Evolutionary conservation across 2,888 invertebrate species (phyloP), one percentile per base, ranked within the genome.

Genomic region (Diaprepes abbreviatus): DNA sequence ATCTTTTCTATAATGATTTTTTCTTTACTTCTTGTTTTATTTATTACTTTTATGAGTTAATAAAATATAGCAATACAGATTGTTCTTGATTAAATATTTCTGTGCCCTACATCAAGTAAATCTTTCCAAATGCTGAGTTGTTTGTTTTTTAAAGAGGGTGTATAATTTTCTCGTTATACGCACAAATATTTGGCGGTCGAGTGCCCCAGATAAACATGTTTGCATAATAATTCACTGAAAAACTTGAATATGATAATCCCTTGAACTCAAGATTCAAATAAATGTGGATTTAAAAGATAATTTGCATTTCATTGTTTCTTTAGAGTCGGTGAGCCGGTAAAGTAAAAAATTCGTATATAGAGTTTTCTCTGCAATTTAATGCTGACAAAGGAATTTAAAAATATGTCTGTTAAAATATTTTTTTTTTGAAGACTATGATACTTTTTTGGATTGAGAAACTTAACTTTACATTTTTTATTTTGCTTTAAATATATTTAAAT

Each of bases 191-290:
- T 50, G 28, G 48, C 48, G 48, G 48, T 28, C 48, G 48, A 50
- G 48, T 14, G 12, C 7, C 21, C 31, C 24, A 50, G 28, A 50
- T 50, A 50, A 50, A 50, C 28, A 50, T 28, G 48, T 59, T 59
- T 59, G 43, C 45, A 59, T 59, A 59, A 59, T 43, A 59, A 59
- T 59, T 59, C 45, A 45, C 28, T 59, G 43, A 59, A 59, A 24
- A 45, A 59, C 59, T 59, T 40, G 28, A 59, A 59, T 59, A 59
- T 59, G 59, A 59, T 59, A 59, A 59, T 59, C 28, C 43, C n/a
- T n/a, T 33, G 14, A 16, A 38, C 38, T 52, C 35, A 17, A 35
- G 19, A 24, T 62, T 52, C 33, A 28, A 59, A 59, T 28, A 43
- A n/a, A n/a, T n/a, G n/a, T 59, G 43, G 31, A 43, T 59, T 43